Conservation (phyloP, 1,140 invertebrate genomes). For the Pseudomyrmex gracilis region DNA sequence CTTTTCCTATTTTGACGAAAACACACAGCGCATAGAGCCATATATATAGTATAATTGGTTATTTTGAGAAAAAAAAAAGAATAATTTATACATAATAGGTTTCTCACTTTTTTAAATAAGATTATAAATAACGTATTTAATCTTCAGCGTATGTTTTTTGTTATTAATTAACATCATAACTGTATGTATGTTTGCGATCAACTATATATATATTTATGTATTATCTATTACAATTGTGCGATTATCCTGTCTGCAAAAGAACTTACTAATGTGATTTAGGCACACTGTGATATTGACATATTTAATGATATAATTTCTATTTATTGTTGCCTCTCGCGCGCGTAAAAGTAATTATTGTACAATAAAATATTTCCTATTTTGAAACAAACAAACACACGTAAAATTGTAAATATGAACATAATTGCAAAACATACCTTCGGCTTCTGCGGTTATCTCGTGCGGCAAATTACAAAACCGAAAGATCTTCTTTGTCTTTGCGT, state of each 20-base stretch:
- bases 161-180: too few species aligned
- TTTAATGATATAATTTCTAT: too few species aligned
- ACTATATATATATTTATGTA: neutral
- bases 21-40: too few species aligned
- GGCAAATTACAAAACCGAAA: slow-evolving; percentile 90
- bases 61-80: neutral
- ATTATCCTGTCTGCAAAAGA: neutral
- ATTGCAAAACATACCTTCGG: slow-evolving; percentile 87
- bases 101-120: too few species aligned
- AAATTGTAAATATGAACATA: slow-evolving; percentile 8
- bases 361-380: too few species aligned
- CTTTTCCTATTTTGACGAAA: slow-evolving; percentile 83
- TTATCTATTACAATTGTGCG: neutral
- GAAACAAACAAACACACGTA: too few species aligned
- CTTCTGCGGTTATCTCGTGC: slow-evolving; percentile 87
- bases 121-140: too few species aligned
- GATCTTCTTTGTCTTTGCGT: slow-evolving; percentile 88
- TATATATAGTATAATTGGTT: slow-evolving; percentile 7
- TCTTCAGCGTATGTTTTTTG: too few species aligned
- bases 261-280: neutral
- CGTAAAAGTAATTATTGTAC: too few species aligned
- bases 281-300: too few species aligned
- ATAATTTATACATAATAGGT: neutral
- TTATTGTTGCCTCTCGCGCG: too few species aligned
- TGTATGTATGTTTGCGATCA: too few species aligned